Conservation (phyloP, 2,888 invertebrate species). For the Eupithecia subumbrata region DNA sequence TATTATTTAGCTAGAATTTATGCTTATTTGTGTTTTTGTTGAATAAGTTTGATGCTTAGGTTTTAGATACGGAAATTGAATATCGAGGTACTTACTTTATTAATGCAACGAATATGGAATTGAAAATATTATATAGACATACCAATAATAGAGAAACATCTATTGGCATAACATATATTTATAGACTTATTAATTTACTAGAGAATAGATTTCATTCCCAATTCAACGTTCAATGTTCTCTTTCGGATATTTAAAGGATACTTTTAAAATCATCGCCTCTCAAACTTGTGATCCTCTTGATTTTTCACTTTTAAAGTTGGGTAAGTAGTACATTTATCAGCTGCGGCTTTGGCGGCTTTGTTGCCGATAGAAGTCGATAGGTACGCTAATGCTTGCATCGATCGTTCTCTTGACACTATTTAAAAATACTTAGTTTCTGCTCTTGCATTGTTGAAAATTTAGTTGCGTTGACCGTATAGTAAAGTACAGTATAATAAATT, state of each 20-base stretch:
- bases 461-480: neutral
- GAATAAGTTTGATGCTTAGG: neutral
- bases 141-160: too few species aligned
- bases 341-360: slow-evolving; percentile 30
- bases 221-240: neutral
- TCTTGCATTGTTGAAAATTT: neutral
- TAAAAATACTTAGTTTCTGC: neutral
- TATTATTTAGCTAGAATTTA: neutral
- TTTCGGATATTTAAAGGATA: neutral
- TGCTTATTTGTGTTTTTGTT: neutral
- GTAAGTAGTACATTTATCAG: slow-evolving; percentile 15
- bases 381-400: slow-evolving; percentile 20
- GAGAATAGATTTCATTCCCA: neutral
- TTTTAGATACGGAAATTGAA: neutral
- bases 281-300: neutral
- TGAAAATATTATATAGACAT: neutral
- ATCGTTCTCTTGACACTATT: slow-evolving; percentile 10
- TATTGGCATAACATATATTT: neutral
- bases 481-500: neutral
- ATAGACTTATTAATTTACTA: neutral
- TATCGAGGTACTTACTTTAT: neutral
- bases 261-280: neutral
- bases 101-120: neutral
- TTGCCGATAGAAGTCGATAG: slow-evolving; percentile 24
- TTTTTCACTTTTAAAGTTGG: slow-evolving; percentile 3